These are phyloP conservation scores for Tretioscincus oriximinensis DNA, from an alignment of 2,113 vertebrate genomes.

Conservation along the genomic window DNA sequence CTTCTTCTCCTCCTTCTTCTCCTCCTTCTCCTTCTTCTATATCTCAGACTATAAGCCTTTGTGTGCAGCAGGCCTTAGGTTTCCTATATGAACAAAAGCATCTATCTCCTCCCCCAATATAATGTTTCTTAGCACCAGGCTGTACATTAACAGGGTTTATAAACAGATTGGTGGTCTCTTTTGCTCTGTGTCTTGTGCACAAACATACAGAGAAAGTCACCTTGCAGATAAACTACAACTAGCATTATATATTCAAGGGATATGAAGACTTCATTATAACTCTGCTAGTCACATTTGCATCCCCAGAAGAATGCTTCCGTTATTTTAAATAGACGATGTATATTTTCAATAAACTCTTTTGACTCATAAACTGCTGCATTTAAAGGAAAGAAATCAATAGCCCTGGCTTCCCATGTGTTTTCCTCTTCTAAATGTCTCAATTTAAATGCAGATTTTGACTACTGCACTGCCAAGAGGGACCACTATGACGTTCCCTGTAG, in stretches of 20 bases:
- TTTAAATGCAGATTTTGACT: conserved; percentile 55
- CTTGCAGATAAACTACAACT: conserved; percentile 26
- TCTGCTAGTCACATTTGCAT: conserved; percentile 16
- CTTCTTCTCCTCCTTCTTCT: no score
- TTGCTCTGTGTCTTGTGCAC: neutral
- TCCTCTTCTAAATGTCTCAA: conserved; percentile 32
- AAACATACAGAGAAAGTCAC: neutral
- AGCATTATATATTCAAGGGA: neutral
- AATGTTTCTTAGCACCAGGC: neutral
- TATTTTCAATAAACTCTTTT: conserved; percentile 35
- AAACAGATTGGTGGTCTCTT: neutral
- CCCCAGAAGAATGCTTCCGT: conserved; percentile 25
- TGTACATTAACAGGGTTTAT: neutral
- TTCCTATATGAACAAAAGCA: neutral
- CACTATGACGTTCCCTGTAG: neutral
- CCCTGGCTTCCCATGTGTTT: conserved; percentile 34
- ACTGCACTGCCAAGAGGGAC: neutral
- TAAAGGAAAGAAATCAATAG: conserved; percentile 38
- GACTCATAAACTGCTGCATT: conserved; percentile 44
- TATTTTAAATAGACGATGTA: conserved; percentile 24
- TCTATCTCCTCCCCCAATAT: neutral
- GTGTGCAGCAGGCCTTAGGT: neutral
- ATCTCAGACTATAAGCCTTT: no score
- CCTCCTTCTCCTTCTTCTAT: no score
- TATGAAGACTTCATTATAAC: conserved; percentile 15